A percentile compares a stretch with the other conserved stretches of the same genome.
Evolutionary conservation across 2,113 vertebrate genomes (phyloP).

Genomic region (Uria aalge): DNA sequence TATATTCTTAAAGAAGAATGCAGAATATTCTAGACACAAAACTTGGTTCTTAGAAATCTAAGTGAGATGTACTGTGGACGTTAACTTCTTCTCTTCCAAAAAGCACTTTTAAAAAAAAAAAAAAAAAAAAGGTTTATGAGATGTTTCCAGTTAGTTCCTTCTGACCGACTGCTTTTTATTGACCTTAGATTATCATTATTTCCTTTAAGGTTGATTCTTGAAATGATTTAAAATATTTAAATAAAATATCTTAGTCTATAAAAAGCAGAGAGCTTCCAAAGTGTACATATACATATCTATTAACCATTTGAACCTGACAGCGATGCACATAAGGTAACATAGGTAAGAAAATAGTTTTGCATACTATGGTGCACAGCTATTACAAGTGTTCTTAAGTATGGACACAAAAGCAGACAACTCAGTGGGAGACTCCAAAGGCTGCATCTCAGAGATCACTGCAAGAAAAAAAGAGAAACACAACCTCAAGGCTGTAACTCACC

Average conservation of each 20-base stretch:
- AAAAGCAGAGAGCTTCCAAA: background rate
- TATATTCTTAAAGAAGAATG: background rate
- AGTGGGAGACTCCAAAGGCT: slow-evolving; percentile 41
- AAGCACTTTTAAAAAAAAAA: background rate
- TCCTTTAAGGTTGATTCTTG: background rate
- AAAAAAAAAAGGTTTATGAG: background rate
- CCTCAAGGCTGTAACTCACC: slow-evolving; percentile 58
- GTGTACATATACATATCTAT: background rate
- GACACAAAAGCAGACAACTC: slow-evolving; percentile 47
- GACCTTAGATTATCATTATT: background rate
- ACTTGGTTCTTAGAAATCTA: background rate
- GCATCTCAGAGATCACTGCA: slow-evolving; percentile 46
- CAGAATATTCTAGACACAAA: background rate
- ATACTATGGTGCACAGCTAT: slow-evolving; percentile 41
- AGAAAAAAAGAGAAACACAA: slow-evolving; percentile 38
- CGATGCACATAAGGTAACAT: background rate
- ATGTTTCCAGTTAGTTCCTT: background rate
- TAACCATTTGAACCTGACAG: background rate
- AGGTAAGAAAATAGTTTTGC: slow-evolving; percentile 25
- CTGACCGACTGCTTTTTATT: background rate
- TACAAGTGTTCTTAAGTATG: slow-evolving; percentile 31
- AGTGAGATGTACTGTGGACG: background rate
- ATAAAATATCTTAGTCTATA: background rate
- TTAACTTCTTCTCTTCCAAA: background rate
- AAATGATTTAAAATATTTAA: background rate